A percentile compares a stretch with the other conserved stretches of the same genome.
Evolutionary conservation across 2,888 invertebrate genomes (phyloP).

Genomic region (Adelognathus sp.): DNA sequence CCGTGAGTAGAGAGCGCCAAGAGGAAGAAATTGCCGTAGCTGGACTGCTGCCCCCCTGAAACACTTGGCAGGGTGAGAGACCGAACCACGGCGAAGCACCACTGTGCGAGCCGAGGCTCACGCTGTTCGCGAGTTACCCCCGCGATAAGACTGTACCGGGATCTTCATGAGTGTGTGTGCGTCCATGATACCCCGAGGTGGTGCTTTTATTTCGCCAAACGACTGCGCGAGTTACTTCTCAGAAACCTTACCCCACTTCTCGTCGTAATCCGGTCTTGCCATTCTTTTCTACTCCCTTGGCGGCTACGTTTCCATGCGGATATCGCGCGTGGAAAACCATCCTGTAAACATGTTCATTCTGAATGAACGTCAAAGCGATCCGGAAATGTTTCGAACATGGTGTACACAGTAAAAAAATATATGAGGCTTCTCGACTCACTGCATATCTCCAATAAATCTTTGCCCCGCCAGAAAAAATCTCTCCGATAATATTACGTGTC

Average conservation of each 20-base stretch:
- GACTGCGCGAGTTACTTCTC: neutral
- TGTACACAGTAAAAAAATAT: too few relatives aligned
- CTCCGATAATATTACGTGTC: too few relatives aligned
- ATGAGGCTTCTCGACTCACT: too few relatives aligned
- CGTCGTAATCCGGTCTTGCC: neutral
- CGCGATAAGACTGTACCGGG: neutral
- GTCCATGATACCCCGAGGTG: neutral
- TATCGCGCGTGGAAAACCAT: too few relatives aligned
- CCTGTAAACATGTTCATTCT: too few relatives aligned
- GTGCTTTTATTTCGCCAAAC: constrained; percentile 17
- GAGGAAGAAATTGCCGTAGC: constrained; percentile 18
- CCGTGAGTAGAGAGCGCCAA: neutral
- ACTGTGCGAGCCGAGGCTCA: neutral
- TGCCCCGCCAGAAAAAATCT: too few relatives aligned
- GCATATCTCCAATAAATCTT: too few relatives aligned
- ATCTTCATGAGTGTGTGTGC: neutral
- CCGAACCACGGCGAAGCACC: neutral
- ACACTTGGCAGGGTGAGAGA: neutral
- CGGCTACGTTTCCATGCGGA: neutral
- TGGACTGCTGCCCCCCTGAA: neutral
- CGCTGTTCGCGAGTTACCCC: neutral
- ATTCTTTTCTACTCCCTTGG: neutral
- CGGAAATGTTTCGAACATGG: too few relatives aligned
- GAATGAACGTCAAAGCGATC: too few relatives aligned
- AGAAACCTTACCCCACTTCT: neutral